A percentile compares a stretch with the other conserved stretches of the same genome.
Conservation (phyloP, 2,113 vertebrate species). For the Vulpes vulpes region DNA sequence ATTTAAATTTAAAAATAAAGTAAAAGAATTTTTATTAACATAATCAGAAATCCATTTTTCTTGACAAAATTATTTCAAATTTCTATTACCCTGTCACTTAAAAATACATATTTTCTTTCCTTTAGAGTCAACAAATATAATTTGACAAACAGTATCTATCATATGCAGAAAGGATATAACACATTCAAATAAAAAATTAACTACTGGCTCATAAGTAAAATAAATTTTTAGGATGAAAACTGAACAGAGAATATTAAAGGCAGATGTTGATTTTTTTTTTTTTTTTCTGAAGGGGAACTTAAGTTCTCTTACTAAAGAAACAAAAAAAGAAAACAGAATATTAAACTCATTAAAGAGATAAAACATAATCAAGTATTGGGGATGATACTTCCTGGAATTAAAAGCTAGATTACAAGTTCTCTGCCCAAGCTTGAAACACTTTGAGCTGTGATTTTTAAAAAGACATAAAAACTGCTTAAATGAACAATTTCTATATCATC, state of each 20-base stretch:
- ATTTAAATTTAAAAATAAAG: too few species aligned
- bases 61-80: constrained; percentile 38
- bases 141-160: background rate
- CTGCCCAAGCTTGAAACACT: background rate
- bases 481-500: background rate
- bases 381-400: background rate
- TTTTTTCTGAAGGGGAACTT: background rate
- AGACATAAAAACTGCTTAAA: background rate
- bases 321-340: background rate
- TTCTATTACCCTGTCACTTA: background rate
- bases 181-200: background rate
- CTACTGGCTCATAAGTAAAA: background rate
- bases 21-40: background rate
- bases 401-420: background rate
- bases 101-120: background rate
- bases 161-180: background rate
- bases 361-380: background rate
- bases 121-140: background rate
- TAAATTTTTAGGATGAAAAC: background rate
- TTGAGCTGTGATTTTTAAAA: background rate
- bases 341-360: constrained; percentile 26
- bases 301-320: constrained; percentile 16
- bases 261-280: background rate
- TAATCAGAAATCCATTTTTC: background rate
- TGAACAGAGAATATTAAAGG: constrained; percentile 12